Evolutionary conservation across 2,888 invertebrate genomes (phyloP).

Genomic region (Drosophila pseudotakahashii): DNA sequence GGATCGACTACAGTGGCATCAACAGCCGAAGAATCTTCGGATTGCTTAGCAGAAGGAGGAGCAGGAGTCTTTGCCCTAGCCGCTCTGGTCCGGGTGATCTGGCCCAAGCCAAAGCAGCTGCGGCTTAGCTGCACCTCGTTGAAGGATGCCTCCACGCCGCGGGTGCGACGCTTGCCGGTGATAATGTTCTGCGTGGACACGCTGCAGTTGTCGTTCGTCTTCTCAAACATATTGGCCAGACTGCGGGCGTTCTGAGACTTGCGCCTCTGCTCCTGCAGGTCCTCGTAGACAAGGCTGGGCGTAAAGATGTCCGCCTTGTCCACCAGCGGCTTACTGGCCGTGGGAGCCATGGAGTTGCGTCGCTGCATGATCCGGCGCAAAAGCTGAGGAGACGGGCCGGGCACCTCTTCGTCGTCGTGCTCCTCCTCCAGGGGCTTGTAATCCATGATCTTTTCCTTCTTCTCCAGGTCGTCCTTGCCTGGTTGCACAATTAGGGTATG

Average conservation of each 20-base stretch:
- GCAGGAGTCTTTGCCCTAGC: neutral
- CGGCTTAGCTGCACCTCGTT: slow-evolving; percentile 70
- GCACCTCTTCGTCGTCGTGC: slow-evolving; percentile 3
- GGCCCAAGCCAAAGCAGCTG: slow-evolving; percentile 51
- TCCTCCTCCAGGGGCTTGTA: neutral
- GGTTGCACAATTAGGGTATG: slow-evolving; percentile 43
- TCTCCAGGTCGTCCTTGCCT: neutral
- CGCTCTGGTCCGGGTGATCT: neutral
- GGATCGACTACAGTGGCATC: neutral
- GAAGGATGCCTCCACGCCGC: slow-evolving; percentile 61
- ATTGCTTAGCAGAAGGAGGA: neutral
- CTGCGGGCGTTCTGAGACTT: slow-evolving; percentile 35
- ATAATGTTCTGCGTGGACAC: slow-evolving; percentile 83
- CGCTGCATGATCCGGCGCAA: slow-evolving; percentile 27
- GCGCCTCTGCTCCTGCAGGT: slow-evolving; percentile 57
- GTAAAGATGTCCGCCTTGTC: slow-evolving; percentile 59
- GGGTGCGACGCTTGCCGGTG: slow-evolving; percentile 78
- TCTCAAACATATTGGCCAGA: slow-evolving; percentile 73
- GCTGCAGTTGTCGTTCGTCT: slow-evolving; percentile 76
- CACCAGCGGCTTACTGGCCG: slow-evolving; percentile 65
- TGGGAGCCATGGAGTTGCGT: slow-evolving; percentile 69
- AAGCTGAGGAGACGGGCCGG: neutral
- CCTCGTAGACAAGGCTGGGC: slow-evolving; percentile 69
- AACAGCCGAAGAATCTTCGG: neutral
- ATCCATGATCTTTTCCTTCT: neutral